These are phyloP conservation scores for Oriolus oriolus DNA, from an alignment of 2,113 vertebrate species.

Conservation along the genomic window DNA sequence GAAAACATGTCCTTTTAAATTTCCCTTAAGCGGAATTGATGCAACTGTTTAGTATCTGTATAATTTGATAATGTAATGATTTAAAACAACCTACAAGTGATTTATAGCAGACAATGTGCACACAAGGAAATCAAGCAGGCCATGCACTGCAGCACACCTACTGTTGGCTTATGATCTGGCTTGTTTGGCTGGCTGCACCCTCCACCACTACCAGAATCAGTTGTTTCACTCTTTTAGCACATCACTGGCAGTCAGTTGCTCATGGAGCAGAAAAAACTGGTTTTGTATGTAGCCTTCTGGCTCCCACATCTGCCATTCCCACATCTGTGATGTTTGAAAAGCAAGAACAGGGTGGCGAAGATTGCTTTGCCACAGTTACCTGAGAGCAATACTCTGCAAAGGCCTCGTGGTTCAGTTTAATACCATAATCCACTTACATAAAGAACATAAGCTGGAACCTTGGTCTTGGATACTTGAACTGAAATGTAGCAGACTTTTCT, in stretches of 20 bases:
- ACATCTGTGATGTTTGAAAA: neutral
- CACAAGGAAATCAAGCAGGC: neutral
- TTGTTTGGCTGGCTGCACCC: neutral
- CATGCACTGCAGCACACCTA: neutral
- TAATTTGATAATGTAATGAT: neutral
- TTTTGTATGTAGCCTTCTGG: neutral
- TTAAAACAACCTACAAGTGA: neutral
- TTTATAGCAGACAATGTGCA: neutral
- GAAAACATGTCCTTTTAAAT: neutral
- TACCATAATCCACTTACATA: neutral
- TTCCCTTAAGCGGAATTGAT: neutral
- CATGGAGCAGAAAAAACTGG: neutral
- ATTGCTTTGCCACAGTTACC: neutral
- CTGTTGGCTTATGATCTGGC: neutral
- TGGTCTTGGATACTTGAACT: neutral
- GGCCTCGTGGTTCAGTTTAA: neutral
- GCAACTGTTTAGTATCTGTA: neutral
- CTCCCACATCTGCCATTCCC: neutral
- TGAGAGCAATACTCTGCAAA: neutral
- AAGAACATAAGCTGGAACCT: neutral
- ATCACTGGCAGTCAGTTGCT: neutral
- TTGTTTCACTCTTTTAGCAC: neutral
- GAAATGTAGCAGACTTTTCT: neutral
- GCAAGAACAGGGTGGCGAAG: neutral
- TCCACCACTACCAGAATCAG: neutral